Base-by-base conservation (phyloP, 2,797 vertebrate genomes). In the Choloepus didactylus region DNA sequence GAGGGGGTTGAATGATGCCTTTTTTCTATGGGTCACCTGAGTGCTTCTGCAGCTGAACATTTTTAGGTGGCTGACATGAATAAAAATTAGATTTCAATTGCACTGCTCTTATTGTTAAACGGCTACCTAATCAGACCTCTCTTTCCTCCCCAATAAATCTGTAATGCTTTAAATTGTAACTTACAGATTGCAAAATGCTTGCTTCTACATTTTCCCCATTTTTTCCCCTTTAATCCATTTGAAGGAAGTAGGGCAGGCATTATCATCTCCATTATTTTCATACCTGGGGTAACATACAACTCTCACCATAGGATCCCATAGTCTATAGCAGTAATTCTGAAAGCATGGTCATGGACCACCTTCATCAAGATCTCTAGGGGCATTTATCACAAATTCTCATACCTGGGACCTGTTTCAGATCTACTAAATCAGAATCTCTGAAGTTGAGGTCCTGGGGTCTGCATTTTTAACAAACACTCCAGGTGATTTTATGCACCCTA, bases 121-220 rank as follows among this genome's bases (percentile, higher is more conserved):
- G 76, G 19, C 83, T 93, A 96, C 84, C 75, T 91, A 92, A 94
- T 91, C 95, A 89, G 80, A 97, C 49, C 83, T 81, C 89, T 95
- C 92, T 79, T 93, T 94, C 41, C 77, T 86, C 72, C 62, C 49
- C 91, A 94, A 96, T 97, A 96, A 96, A 96, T 91, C 69, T 89
- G 59, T 35, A 95, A 91, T 89, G 82, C 91, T 76, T 92, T 93
- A 76, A 86, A 97, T 84, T 91, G 19, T 67, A 95, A 96, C 60
- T 91, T 96, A 95, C 6, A 89, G 54, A 84, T 94, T 87, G 80
- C 59, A 54, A 73, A 91, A 35, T 62, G 77, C 90, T 95, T 69
- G 35, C 75, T 89, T 77, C 76, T 31, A n/a, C 15, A 59, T 89
- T 89, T 93, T 84, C 35, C 54, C 54, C 11, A 25, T 67, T 79